Evolutionary conservation across 2,113 vertebrate genomes (phyloP).

Genomic region (rat (Rattus norvegicus)): DNA sequence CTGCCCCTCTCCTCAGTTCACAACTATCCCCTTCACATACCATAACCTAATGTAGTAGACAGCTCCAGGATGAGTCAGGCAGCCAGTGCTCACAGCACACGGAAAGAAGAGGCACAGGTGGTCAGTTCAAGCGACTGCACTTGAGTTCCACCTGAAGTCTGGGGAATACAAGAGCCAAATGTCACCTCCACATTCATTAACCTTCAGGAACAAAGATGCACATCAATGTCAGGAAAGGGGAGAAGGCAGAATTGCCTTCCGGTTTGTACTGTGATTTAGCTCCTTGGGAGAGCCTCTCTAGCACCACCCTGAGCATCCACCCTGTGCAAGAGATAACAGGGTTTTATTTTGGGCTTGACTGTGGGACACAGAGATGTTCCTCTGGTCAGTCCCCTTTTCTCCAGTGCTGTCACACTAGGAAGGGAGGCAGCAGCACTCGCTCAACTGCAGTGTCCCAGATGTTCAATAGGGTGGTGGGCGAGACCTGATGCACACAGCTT

Average conservation of each 20-base stretch:
- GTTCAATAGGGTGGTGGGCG: neutral
- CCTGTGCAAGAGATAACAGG: neutral
- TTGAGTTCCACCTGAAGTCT: neutral
- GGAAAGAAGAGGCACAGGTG: neutral
- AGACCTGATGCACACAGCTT: neutral
- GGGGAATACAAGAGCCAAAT: neutral
- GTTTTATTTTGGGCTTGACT: neutral
- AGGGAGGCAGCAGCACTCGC: neutral
- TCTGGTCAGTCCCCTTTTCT: neutral
- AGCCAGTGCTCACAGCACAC: neutral
- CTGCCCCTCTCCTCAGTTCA: neutral
- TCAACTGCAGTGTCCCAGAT: neutral
- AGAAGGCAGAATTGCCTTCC: neutral
- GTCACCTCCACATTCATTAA: neutral
- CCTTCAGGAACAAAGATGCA: neutral
- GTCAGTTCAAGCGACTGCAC: neutral
- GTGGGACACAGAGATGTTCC: neutral
- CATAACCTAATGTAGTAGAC: neutral
- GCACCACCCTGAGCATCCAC: neutral
- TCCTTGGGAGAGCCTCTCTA: neutral
- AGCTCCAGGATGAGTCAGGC: neutral
- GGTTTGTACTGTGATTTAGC: too few relatives aligned
- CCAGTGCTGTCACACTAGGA: neutral
- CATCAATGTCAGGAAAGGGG: neutral
- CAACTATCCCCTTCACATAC: neutral